These are phyloP conservation scores for Halesus radiatus DNA, from an alignment of 1,140 invertebrate genomes.

Conservation along the genomic window DNA sequence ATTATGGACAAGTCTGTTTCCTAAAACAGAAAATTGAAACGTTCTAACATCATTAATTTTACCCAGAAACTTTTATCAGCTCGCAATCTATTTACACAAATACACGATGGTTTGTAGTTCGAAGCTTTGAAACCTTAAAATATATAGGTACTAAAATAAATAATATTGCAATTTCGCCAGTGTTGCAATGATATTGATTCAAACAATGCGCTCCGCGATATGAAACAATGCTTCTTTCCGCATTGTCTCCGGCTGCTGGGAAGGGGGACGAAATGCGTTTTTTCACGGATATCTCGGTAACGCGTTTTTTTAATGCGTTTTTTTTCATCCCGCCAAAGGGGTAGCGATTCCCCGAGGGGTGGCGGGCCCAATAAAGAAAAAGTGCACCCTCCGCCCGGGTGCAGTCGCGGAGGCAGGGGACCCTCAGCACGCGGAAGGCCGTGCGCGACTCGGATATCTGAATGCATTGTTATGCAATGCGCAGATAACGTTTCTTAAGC, in stretches of 20 bases:
- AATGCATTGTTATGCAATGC: constrained; percentile 1
- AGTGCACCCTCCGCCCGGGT: constrained; percentile 24
- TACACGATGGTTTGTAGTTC: background rate
- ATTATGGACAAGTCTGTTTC: too few relatives aligned
- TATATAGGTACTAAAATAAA: too few relatives aligned
- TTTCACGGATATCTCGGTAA: constrained; percentile 56
- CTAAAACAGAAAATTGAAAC: too few relatives aligned
- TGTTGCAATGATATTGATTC: constrained; percentile 47
- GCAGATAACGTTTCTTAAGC: constrained; percentile 21
- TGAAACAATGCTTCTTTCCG: constrained; percentile 52
- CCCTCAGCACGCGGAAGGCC: constrained; percentile 14
- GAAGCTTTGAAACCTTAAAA: background rate
- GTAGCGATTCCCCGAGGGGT: constrained; percentile 43
- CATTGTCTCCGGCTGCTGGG: constrained; percentile 43
- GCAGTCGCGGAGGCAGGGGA: background rate
- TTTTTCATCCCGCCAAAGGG: constrained; percentile 54
- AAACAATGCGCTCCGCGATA: constrained; percentile 50
- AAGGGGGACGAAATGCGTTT: constrained; percentile 52
- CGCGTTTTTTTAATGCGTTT: constrained; percentile 56
- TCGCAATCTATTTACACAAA: constrained; percentile 1
- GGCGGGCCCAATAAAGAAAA: constrained; percentile 19
- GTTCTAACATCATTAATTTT: too few relatives aligned
- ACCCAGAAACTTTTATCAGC: too few relatives aligned
- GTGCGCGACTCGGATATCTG: constrained; percentile 15
- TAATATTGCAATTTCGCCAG: too few relatives aligned